Base-by-base conservation (phyloP, 1,140 invertebrate genomes). In the Leptinotarsa defecta region DNA sequence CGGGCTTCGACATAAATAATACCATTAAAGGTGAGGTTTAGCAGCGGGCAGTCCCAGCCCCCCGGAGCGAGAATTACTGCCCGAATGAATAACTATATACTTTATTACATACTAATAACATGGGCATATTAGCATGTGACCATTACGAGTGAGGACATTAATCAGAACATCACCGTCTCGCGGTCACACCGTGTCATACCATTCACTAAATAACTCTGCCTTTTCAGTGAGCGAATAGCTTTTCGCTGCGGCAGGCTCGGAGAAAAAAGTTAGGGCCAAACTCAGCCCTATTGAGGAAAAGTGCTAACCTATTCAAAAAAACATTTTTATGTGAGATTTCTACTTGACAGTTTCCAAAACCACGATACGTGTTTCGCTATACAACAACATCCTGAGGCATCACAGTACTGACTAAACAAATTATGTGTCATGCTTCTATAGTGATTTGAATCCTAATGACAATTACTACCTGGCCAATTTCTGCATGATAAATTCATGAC, bases 101-200 rank as follows among this genome's bases (percentile, higher is more conserved):
- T 85, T 85, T 85, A 85, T 85, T 85, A 84, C 84, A 85, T 85
- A 85, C 84, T 85, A 85, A 84, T 85, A 85, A 85, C 83, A 83
- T 81, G 80, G 77, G 77, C 81, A 82, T 81, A 84, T 84, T 84
- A 85, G 83, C 83, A 81, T 81, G 82, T 83, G 84, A 85, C 83
- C 52, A 57, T 82, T 71, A 77, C 75, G 73, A 78, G 74, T 76
- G 61, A 63, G 75, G 76, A 75, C 77, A 80, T 78, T 78, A 82
- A 81, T 81, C 78, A 80, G 77, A 75, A 68, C 63, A 68, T 71
- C 79, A 80, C 79, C 81, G 80, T 80, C 81, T 61, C 67, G 74
- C 24, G 52, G 75, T 74, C 69, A 74, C 71, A 71, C 48, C 57
- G 71, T 71, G 69, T 71, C 69, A 20, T 77, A 75, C 80, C 77